Evolutionary conservation across 2,888 invertebrate genomes (phyloP).

Genomic region (Cosmia pyralina): DNA sequence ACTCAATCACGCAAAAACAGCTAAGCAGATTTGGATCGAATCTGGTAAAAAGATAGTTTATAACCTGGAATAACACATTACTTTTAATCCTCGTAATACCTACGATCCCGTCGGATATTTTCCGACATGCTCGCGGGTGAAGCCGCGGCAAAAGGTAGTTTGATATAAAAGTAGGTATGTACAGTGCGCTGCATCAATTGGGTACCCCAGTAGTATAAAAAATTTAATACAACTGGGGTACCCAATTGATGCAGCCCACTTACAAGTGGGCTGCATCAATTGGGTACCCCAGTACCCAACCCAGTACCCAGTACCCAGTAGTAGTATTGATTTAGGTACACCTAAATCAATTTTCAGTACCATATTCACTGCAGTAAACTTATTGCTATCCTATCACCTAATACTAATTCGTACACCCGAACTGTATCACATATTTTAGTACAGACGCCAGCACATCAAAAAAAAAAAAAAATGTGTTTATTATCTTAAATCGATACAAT

Average conservation of each 20-base stretch:
- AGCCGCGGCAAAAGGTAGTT: neutral
- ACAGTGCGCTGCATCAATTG: too few relatives aligned
- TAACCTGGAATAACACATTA: neutral
- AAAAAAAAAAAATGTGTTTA: too few relatives aligned
- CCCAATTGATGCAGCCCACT: too few relatives aligned
- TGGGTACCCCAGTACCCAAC: too few relatives aligned
- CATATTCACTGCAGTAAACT: neutral
- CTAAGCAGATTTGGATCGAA: neutral
- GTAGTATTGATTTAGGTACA: too few relatives aligned
- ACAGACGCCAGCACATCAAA: too few relatives aligned
- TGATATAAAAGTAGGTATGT: neutral
- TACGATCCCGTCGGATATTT: too few relatives aligned
- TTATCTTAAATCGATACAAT: too few relatives aligned
- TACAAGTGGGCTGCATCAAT: too few relatives aligned
- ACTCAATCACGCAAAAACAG: neutral
- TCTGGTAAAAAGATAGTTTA: neutral
- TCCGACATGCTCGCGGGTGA: neutral
- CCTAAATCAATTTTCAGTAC: constrained; percentile 1
- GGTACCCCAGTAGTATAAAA: too few relatives aligned
- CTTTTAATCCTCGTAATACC: neutral
- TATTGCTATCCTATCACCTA: neutral
- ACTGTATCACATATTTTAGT: constrained; percentile 36
- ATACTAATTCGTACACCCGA: constrained; percentile 8
- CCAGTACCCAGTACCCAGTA: too few relatives aligned
- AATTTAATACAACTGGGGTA: too few relatives aligned